Evolutionary conservation across 2,113 vertebrate genomes (phyloP), one percentile per base, ranked within the genome.

Genomic region (Paratilapia polleni): DNA sequence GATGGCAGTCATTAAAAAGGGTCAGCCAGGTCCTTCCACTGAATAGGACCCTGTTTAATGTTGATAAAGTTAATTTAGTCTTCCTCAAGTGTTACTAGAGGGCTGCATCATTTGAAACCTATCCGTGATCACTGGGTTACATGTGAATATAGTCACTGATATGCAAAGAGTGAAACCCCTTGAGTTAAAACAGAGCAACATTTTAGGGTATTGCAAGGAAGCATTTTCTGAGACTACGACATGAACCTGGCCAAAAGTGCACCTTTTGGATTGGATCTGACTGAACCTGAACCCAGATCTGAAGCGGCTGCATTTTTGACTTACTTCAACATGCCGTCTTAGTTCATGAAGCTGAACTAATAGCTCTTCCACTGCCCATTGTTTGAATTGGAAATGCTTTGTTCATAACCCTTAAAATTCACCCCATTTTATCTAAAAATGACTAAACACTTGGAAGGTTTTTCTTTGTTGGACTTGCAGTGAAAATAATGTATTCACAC

Each of bases 21-120:
- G 57, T 82, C 56, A 57, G n/a, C 17, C 5, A 24, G 38, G 54
- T 49, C 57, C 47, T 26, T 59, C 22, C 26, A 12, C 36, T 59
- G 62, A 77, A 28, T 2, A 52, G n/a, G 19, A 49, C 26, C 34
- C 56, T 36, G 5, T 52, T 74, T 24, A 14, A 62, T 7, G 79
- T n/a, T 43, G 31, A 52, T 83, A 43, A 2, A 60, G 58, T 84
- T 85, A 41, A 84, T 86, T 62, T 66, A 22, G 58, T 66, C 15
- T 54, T 9, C 61, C 59, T 78, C 15, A 10, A 20, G 64, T 38
- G 78, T 54, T 77, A 60, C 59, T 64, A 4, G 62, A 61, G 17
- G 66, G 81, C 74, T 17, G 15, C 2, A 41, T 52, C n/a, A 41
- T 86, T 61, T 81, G 14, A 9, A 88, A 62, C 83, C 38, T 24